phyloP scores from a whole-genome alignment of 2,797 vertebrate species.

The Rhadinocentrus ornatus region DNA sequence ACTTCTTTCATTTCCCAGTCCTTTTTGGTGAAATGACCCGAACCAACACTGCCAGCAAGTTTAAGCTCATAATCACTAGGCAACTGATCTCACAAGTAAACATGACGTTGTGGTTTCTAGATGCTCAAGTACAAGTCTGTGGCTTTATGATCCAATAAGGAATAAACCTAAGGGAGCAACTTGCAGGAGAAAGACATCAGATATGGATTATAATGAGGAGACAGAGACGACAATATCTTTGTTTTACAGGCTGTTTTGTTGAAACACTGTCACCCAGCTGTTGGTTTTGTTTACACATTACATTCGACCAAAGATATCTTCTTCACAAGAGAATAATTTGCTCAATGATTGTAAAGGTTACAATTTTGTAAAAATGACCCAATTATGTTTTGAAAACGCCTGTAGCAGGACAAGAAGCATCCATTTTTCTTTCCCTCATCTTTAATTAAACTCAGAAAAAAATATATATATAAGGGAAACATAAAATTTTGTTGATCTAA shows the following conservation, averaged over 20 bases:
- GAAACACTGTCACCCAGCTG: constrained; percentile 45
- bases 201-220: constrained; percentile 35
- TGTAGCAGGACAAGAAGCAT: not conserved
- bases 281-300: constrained; percentile 54
- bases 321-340: constrained; percentile 11
- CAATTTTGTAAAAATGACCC: not conserved
- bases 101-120: constrained; percentile 31
- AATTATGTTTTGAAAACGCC: not conserved
- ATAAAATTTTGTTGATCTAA: constrained; percentile 9
- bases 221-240: constrained; percentile 58
- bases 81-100: constrained; percentile 26
- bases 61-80: constrained; percentile 25
- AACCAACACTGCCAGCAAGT: constrained; percentile 15
- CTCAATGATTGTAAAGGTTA: not conserved
- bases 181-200: constrained; percentile 67
- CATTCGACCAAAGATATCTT: constrained; percentile 31
- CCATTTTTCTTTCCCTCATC: not conserved
- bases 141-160: constrained; percentile 40
- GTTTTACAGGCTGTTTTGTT: constrained; percentile 45
- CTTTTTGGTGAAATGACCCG: constrained; percentile 14
- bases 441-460: constrained; percentile 10
- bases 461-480: not conserved
- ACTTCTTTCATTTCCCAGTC: not conserved
- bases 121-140: constrained; percentile 25
- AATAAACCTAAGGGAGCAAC: constrained; percentile 49